These are phyloP conservation scores for Mormyrus proboscirostris DNA, from an alignment of 2,797 vertebrate species.

Conservation along the genomic window DNA sequence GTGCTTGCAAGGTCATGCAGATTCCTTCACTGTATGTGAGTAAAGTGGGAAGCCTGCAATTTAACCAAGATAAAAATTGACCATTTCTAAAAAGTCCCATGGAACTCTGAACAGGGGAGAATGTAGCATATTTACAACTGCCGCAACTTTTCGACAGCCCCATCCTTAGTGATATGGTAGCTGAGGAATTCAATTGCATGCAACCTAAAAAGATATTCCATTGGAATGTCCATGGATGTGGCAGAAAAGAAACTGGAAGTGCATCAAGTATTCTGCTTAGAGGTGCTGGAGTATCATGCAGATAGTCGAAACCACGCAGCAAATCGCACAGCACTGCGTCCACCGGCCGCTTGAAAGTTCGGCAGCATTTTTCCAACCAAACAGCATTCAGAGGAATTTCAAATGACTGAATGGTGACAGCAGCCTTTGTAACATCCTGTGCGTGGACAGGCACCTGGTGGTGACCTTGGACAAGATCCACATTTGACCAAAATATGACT, in stretches of 20 bases:
- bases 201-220: slow-evolving; percentile 10
- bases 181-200: background rate
- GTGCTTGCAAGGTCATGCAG: too few relatives aligned
- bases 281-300: background rate
- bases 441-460: background rate
- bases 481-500: background rate
- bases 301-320: background rate
- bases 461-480: slow-evolving; percentile 5
- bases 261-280: background rate
- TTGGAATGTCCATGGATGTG: background rate
- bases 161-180: background rate
- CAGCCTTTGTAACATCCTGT: background rate
- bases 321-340: background rate
- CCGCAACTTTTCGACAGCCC: background rate
- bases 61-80: background rate
- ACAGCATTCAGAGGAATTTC: background rate
- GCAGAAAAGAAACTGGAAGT: background rate
- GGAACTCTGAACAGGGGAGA: background rate
- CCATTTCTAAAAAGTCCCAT: background rate
- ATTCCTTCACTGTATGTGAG: too few relatives aligned
- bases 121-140: background rate
- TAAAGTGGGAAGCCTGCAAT: background rate
- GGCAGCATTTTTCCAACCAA: background rate
- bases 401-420: background rate
- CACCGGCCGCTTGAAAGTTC: background rate